A percentile compares a stretch with the other conserved stretches of the same genome.
These are phyloP conservation scores for Drosophila nasuta DNA, from an alignment of 1,140 invertebrate species.

Conservation along the genomic window DNA sequence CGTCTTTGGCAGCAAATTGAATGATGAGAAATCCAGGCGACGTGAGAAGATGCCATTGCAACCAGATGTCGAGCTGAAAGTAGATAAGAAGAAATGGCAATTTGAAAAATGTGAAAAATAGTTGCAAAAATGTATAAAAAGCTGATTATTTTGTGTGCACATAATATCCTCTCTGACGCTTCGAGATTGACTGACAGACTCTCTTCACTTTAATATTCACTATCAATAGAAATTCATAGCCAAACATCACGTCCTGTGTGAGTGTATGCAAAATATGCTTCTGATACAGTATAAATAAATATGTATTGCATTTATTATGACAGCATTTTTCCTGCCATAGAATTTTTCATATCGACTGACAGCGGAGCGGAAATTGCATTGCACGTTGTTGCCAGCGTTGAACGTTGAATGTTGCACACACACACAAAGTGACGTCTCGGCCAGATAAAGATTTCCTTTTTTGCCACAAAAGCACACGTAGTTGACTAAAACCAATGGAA, in stretches of 20 bases:
- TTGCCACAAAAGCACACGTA: constrained; percentile 44
- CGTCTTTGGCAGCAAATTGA: constrained; percentile 96
- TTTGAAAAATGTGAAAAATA: constrained; percentile 27
- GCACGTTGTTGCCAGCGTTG: constrained; percentile 1
- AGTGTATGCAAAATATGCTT: constrained; percentile 23
- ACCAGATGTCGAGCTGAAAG: constrained; percentile 92
- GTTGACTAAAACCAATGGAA: constrained; percentile 14
- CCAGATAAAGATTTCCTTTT: constrained; percentile 47
- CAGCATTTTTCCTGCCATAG: constrained; percentile 18
- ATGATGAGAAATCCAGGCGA: constrained; percentile 96
- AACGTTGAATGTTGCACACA: constrained; percentile 8
- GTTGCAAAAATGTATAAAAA: background rate
- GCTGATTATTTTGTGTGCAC: background rate
- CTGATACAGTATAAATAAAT: constrained; percentile 16
- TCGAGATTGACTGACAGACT: background rate
- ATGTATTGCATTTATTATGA: constrained; percentile 48
- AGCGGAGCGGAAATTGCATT: constrained; percentile 54
- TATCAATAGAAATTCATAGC: background rate
- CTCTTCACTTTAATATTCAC: background rate
- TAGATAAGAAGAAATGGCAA: constrained; percentile 36
- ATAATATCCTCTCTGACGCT: background rate
- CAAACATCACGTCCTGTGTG: background rate
- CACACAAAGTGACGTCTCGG: constrained; percentile 39
- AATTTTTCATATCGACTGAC: constrained; percentile 45
- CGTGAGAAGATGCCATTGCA: constrained; percentile 96